Percentiles rank a stretch among this genome's conserved stretches.
phyloP scores from a whole-genome alignment of 2,888 invertebrate species.

The Rhagonycha fulva region DNA sequence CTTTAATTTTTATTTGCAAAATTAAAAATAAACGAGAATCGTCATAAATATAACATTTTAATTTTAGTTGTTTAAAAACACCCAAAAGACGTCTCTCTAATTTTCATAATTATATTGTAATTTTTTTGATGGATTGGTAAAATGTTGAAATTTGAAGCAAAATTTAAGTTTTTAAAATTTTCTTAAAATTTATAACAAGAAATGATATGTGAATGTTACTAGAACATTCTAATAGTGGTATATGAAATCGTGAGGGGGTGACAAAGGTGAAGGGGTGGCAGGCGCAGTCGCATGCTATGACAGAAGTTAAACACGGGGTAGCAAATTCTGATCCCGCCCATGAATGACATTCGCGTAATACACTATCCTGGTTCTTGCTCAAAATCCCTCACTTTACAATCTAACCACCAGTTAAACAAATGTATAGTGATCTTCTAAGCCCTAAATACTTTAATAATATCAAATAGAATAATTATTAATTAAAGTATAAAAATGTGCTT shows the following conservation, averaged over 20 bases:
- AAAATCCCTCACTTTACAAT: conserved; percentile 45
- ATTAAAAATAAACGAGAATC: neutral
- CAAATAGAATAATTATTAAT: neutral
- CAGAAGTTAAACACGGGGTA: conserved; percentile 57
- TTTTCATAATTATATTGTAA: conserved; percentile 42
- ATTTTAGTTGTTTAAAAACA: neutral
- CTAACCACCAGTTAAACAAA: conserved; percentile 41
- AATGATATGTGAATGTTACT: conserved; percentile 9
- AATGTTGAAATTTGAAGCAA: neutral
- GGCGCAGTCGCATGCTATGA: conserved; percentile 48
- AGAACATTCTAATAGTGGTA: conserved; percentile 33
- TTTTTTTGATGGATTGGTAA: conserved; percentile 33
- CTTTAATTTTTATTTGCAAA: neutral
- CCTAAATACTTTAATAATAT: neutral
- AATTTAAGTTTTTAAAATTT: neutral
- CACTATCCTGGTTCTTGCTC: conserved; percentile 36
- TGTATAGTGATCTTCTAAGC: conserved; percentile 26
- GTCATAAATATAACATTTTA: neutral
- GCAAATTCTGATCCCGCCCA: conserved; percentile 55
- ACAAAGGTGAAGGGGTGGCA: conserved; percentile 34
- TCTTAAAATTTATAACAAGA: neutral
- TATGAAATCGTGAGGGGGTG: conserved; percentile 30
- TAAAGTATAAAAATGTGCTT: neutral
- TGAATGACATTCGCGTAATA: conserved; percentile 44
- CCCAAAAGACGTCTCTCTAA: neutral